These are phyloP conservation scores for Heliothis subflexa DNA, from an alignment of 1,140 invertebrate genomes.

Conservation along the genomic window DNA sequence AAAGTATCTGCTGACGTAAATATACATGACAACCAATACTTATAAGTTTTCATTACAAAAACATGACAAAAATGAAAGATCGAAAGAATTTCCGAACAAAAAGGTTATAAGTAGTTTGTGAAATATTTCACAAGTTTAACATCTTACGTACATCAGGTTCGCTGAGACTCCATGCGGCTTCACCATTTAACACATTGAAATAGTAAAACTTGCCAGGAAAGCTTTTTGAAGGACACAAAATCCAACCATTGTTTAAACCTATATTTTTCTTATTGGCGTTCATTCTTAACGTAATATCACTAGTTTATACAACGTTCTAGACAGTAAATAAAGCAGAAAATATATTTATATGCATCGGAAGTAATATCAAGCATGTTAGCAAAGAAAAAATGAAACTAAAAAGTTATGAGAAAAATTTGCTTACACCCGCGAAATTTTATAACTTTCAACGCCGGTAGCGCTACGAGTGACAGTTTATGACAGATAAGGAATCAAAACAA, in stretches of 20 bases:
- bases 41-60: not conserved
- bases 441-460: conserved; percentile 3
- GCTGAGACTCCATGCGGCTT: conserved; percentile 64
- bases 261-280: conserved; percentile 57
- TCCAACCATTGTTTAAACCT: conserved; percentile 57
- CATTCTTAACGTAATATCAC: conserved; percentile 50
- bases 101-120: not conserved
- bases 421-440: conserved; percentile 60
- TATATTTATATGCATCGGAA: not conserved
- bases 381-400: conserved; percentile 7
- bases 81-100: not conserved
- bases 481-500: no score
- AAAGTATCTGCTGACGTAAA: not conserved
- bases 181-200: conserved; percentile 68
- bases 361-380: not conserved
- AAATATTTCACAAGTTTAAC: not conserved
- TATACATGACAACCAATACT: not conserved
- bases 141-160: conserved; percentile 59
- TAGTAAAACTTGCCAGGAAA: conserved; percentile 74
- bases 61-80: not conserved
- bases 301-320: not conserved
- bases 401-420: conserved; percentile 46
- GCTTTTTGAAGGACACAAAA: conserved; percentile 68
- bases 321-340: not conserved
- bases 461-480: not conserved